phyloP scores from a whole-genome alignment of 2,113 vertebrate genomes.

The Myotis brandtii region DNA sequence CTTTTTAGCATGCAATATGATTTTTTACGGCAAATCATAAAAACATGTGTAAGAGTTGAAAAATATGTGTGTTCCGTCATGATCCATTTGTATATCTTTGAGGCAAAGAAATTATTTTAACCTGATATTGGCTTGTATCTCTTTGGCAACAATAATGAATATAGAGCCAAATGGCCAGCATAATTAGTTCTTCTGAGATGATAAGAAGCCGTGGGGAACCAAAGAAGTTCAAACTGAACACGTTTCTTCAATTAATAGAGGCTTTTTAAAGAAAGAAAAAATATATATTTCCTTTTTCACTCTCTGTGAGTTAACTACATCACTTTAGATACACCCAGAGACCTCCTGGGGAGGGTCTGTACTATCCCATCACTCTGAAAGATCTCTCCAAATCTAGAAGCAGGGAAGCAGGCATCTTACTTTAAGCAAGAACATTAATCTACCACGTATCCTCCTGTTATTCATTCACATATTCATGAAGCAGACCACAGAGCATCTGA shows the following conservation, averaged over 20 bases:
- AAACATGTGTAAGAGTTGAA: background rate
- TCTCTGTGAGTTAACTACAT: background rate
- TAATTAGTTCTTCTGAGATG: slow-evolving; percentile 37
- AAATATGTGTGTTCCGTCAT: background rate
- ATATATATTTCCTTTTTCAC: background rate
- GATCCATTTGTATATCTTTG: background rate
- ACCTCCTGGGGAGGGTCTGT: background rate
- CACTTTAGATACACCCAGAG: background rate
- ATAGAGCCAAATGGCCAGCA: background rate
- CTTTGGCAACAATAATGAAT: slow-evolving; percentile 36
- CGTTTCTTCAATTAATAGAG: slow-evolving; percentile 26
- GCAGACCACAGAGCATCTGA: background rate
- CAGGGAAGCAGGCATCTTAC: background rate
- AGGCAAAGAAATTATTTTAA: slow-evolving; percentile 46
- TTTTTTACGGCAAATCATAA: background rate
- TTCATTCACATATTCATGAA: background rate
- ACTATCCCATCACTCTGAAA: background rate
- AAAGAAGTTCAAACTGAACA: slow-evolving; percentile 22
- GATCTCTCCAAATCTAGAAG: background rate
- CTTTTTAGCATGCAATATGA: background rate
- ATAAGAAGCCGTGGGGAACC: background rate
- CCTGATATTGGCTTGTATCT: background rate
- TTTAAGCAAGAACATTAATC: background rate
- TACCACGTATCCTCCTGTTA: background rate
- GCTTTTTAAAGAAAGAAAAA: background rate